phyloP scores from a whole-genome alignment of 2,797 vertebrate genomes.

The Melanotaenia maccullochi region DNA sequence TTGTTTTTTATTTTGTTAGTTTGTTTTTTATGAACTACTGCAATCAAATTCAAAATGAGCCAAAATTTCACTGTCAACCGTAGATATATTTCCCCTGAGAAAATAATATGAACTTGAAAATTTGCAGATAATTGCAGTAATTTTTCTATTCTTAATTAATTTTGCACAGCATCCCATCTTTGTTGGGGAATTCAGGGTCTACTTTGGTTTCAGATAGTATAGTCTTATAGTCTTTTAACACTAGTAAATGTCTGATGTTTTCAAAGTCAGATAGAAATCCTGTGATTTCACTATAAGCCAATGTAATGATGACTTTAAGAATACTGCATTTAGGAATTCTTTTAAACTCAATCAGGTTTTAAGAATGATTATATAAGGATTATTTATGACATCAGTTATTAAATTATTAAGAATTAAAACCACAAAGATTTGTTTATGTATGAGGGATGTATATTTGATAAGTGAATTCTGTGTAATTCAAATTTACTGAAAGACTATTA shows the following conservation, averaged over 20 bases:
- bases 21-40: too few species aligned
- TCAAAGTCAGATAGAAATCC: background rate
- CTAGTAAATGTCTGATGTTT: background rate
- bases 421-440: background rate
- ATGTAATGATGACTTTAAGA: background rate
- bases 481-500: conserved; percentile 13
- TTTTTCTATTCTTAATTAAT: background rate
- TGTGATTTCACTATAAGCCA: background rate
- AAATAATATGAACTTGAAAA: too few species aligned
- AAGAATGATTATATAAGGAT: background rate
- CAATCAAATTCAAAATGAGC: too few species aligned
- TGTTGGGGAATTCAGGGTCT: too few species aligned
- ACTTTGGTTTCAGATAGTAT: background rate
- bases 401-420: conserved; percentile 12
- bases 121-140: background rate
- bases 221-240: background rate
- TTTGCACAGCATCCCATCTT: too few species aligned
- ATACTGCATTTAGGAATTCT: background rate
- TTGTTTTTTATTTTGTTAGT: too few species aligned
- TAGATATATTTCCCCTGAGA: too few species aligned
- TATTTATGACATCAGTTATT: conserved; percentile 9
- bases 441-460: conserved; percentile 35
- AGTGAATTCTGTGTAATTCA: conserved; percentile 17
- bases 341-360: background rate
- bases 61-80: too few species aligned